Base-by-base conservation (phyloP, 2,113 vertebrate species). In the Alethe castanea region DNA sequence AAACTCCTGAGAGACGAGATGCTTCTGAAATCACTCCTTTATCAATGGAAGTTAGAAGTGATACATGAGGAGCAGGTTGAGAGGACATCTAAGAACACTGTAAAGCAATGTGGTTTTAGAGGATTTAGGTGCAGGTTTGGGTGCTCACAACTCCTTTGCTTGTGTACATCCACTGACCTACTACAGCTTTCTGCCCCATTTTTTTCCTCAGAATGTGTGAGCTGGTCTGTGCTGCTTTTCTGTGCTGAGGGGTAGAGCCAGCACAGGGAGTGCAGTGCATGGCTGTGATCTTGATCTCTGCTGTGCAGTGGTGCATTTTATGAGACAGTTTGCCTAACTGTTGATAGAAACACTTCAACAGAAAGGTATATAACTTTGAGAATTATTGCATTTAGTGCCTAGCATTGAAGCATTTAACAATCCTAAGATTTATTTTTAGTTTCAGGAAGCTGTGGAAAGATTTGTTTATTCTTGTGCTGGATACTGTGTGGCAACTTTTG, bases 401-500 rank as follows among this genome's bases (percentile, higher is more conserved):
- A 65, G 20, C 67, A 45, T 18, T 71, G 85, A 81, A 86, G 13
- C 31, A 67, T 88, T 78, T 86, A 78, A 83, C 48, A 60, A 69
- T n/a, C 48, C 12, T 72, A 65, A 35, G 35, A 28, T 83, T 53
- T 86, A 12, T 70, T 66, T 96, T 91, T 81, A 99, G 99, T 99
- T 99, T 97, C 99, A 99, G 97, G 98, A 98, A 96, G 99, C 99
- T 2, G 99, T 99, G 94, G 99, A 99, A 96, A 98, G 98, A 96
- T 99, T 99, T 96, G 98, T 99, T 83, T 99, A 98, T 71, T 99
- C 99, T 70, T 99, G 99, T 62, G 99, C 98, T 47, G 99, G 99
- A 38, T 99, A 99, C 97, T 99, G 99, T 35, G 99, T 99, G 92
- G 99, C 99, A 50, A 99, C 99, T 11, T 99, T 99, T 67, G 99